Evolutionary conservation across 2,113 vertebrate genomes (phyloP).

Genomic region (Kryptolebias marmoratus): DNA sequence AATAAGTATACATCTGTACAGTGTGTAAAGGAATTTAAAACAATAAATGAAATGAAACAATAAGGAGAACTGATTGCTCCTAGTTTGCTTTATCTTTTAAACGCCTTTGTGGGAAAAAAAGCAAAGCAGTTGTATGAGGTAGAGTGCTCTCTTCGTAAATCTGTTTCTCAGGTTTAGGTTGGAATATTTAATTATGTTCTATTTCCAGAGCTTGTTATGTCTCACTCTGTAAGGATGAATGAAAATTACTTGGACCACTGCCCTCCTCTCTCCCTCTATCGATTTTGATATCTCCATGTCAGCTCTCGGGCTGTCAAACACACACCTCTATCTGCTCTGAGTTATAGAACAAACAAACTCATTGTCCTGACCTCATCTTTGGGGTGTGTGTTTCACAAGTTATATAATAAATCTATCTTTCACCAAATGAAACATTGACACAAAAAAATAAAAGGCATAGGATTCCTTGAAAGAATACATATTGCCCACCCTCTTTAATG

Average conservation of each 20-base stretch:
- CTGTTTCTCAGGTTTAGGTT: constrained; percentile 13
- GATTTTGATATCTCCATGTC: constrained; percentile 57
- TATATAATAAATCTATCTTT: constrained; percentile 9
- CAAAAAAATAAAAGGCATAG: too few relatives aligned
- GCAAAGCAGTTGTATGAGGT: too few relatives aligned
- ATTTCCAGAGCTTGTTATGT: constrained; percentile 22
- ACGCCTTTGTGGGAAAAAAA: too few relatives aligned
- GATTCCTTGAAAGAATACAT: too few relatives aligned
- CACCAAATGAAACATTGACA: constrained; percentile 1
- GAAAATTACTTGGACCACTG: constrained; percentile 39
- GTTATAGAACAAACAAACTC: constrained; percentile 20
- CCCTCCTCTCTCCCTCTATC: constrained; percentile 36
- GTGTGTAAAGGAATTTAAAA: neutral
- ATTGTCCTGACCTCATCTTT: constrained; percentile 2
- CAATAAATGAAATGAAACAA: neutral
- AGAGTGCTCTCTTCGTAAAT: neutral
- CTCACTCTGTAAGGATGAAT: constrained; percentile 33
- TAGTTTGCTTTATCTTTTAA: neutral
- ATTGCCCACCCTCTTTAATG: too few relatives aligned
- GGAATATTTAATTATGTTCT: constrained; percentile 32
- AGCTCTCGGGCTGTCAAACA: constrained; percentile 40
- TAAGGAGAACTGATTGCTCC: neutral
- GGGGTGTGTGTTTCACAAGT: neutral
- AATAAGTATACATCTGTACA: neutral
- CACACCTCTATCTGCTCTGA: constrained; percentile 6